Evolutionary conservation across 2,797 vertebrate genomes (phyloP).

Genomic region (Alcedo quadribrachys): DNA sequence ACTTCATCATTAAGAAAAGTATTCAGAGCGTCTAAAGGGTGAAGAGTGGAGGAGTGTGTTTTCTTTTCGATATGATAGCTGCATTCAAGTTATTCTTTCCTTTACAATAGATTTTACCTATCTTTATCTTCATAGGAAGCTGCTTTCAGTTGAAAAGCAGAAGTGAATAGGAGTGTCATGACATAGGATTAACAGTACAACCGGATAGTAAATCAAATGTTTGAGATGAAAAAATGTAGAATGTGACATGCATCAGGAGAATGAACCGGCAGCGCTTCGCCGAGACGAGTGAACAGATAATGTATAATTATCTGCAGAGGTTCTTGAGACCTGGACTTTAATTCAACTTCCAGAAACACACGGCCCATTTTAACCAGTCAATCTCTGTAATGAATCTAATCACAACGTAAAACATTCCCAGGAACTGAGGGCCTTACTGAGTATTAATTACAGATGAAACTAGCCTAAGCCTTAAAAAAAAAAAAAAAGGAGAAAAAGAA

Average conservation of each 20-base stretch:
- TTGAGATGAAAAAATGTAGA: slow-evolving; percentile 92
- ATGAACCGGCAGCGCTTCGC: slow-evolving; percentile 84
- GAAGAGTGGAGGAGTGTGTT: slow-evolving; percentile 90
- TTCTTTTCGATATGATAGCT: slow-evolving; percentile 84
- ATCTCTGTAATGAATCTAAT: slow-evolving; percentile 21
- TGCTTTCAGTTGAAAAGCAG: slow-evolving; percentile 96
- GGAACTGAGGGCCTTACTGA: background rate
- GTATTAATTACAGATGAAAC: slow-evolving; percentile 11
- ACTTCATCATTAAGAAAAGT: slow-evolving; percentile 80
- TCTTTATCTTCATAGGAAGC: slow-evolving; percentile 98
- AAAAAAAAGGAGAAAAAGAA: background rate
- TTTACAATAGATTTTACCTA: slow-evolving; percentile 97
- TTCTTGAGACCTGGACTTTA: slow-evolving; percentile 53
- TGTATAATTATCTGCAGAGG: slow-evolving; percentile 51
- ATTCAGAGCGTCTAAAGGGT: slow-evolving; percentile 81
- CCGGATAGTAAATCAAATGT: slow-evolving; percentile 97
- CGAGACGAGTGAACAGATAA: slow-evolving; percentile 50
- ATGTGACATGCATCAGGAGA: slow-evolving; percentile 90
- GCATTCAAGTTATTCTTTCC: slow-evolving; percentile 86
- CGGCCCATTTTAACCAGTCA: slow-evolving; percentile 34
- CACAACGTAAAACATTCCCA: slow-evolving; percentile 24
- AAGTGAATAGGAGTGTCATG: slow-evolving; percentile 98
- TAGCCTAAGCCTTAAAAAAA: background rate
- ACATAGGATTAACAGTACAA: slow-evolving; percentile 97
- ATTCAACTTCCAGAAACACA: slow-evolving; percentile 49